Percentiles rank a stretch among this genome's conserved stretches.
These are phyloP conservation scores for Heliconius congener DNA, from an alignment of 1,140 invertebrate genomes.

Conservation along the genomic window DNA sequence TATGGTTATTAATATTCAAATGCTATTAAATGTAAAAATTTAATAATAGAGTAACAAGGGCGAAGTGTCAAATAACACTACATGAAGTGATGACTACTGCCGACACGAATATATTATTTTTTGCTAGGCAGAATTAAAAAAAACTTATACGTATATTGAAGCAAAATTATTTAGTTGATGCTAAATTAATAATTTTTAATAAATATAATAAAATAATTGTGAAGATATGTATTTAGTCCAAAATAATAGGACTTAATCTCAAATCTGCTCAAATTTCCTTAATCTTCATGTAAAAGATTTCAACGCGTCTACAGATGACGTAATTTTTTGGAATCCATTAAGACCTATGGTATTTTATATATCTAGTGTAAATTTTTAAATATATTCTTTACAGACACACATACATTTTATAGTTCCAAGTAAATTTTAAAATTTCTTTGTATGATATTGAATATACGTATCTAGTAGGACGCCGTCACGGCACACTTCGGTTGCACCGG, in stretches of 20 bases:
- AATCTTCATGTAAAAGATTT: constrained; percentile 32
- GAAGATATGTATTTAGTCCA: background rate
- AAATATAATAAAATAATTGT: background rate
- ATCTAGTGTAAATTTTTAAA: background rate
- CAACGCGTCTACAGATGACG: constrained; percentile 24
- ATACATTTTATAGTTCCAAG: background rate
- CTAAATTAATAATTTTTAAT: background rate
- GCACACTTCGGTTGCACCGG: background rate
- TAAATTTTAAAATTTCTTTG: background rate
- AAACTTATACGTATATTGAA: background rate
- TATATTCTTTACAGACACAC: background rate
- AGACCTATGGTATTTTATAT: background rate
- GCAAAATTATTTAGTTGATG: no score
- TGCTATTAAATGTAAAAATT: no score
- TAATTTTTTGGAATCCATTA: background rate
- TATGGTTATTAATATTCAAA: no score
- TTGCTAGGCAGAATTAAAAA: background rate
- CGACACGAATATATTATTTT: background rate
- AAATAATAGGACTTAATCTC: background rate
- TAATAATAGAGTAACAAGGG: no score
- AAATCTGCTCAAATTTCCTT: background rate
- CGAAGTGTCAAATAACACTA: background rate
- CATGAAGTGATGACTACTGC: background rate
- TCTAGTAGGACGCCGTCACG: constrained; percentile 5
- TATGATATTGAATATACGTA: background rate